Base-by-base conservation (phyloP, 2,797 vertebrate genomes). In the Diplodus puntazzo region DNA sequence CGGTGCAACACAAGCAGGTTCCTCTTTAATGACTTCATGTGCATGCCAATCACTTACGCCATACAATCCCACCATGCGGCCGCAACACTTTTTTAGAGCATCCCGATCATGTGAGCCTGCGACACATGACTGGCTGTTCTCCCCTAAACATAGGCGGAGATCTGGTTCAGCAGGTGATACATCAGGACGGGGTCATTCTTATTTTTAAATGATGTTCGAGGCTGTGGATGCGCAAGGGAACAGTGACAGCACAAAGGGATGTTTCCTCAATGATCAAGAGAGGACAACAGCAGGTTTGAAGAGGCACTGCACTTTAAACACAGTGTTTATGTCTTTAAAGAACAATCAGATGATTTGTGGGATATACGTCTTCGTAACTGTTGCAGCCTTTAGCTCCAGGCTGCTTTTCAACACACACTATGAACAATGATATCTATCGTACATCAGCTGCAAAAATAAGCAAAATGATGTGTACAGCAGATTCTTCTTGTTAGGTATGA, bases 21-120 rank as follows among this genome's bases (percentile, higher is more conserved):
- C 92, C 92, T 92, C 91, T 94, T 93, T 93, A 93, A 93, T 90
- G 91, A 94, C 93, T 94, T 87, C 84, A 90, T 91, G 89, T 84
- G 88, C 88, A 91, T 87, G 93, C 91, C 92, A 87, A 92, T 93
- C 92, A 92, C 84, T 94, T 85, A 75, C 77, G 27, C 90, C 82
- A 85, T 43, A 90, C 92, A 92, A 91, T 86, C 81, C 85, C 70
- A 74, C 85, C 87, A 85, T 74, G 75, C 45, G 59, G 78, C 79
- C 76, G 61, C 72, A 58, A 73, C 62, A 84, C 81, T 80, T 80
- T 39, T 75, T 69, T 50, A 74, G 84, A 78, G 77, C 80, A 23
- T 45, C 74, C 63, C 21, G 0, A 48, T 82, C 89, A 84, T 81
- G 83, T 86, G 88, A 78, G 80, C 53, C 10, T 3, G 73, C 43